Conservation (phyloP, 2,888 invertebrate species). For the Oscheius sp. region DNA sequence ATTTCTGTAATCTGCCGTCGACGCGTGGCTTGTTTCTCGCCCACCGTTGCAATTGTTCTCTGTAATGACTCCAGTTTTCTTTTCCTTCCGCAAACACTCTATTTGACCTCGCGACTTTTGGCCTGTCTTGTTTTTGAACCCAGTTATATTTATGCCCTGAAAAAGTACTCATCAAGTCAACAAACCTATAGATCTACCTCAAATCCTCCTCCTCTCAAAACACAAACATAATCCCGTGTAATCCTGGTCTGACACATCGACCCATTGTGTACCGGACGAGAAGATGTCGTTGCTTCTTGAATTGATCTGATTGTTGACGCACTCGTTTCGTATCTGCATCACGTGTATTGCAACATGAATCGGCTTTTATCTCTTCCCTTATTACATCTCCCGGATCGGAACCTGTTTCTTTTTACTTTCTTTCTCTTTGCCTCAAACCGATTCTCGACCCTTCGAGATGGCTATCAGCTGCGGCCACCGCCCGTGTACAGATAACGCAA, state of each 20-base stretch:
- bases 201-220: no score
- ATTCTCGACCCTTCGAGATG: slow-evolving; percentile 17
- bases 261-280: neutral
- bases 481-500: slow-evolving; percentile 32
- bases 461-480: slow-evolving; percentile 37
- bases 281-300: neutral
- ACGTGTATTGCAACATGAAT: slow-evolving; percentile 16
- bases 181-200: no score
- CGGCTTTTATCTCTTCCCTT: neutral
- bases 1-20: neutral
- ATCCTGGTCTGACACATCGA: neutral
- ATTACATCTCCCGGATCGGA: slow-evolving; percentile 12
- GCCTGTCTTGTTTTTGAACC: neutral
- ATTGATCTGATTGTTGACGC: neutral
- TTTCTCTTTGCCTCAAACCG: neutral
- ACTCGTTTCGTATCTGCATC: neutral
- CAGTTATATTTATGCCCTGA: neutral
- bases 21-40: slow-evolving; percentile 3
- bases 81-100: slow-evolving; percentile 23
- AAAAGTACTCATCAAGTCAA: neutral
- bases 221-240: neutral
- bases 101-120: no score
- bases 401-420: neutral
- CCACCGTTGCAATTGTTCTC: slow-evolving; percentile 7
- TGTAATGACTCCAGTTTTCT: slow-evolving; percentile 25